phyloP scores from a whole-genome alignment of 2,113 vertebrate genomes.

The Lophochroa leadbeateri region DNA sequence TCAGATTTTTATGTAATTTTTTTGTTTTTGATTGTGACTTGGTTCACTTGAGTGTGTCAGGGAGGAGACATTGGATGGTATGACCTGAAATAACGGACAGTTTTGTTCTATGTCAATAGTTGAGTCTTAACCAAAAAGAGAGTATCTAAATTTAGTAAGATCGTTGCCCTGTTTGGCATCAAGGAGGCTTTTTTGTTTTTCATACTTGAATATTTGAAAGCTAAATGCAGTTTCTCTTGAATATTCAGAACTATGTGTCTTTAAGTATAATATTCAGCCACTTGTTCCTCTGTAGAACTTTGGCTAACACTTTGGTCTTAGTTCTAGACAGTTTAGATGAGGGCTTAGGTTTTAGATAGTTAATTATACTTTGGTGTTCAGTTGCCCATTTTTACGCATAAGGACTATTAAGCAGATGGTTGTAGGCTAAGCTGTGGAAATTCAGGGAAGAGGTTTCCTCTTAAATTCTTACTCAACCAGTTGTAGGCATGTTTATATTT shows the following conservation, averaged over 20 bases:
- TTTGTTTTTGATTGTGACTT: background rate
- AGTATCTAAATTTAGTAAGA: slow-evolving; percentile 60
- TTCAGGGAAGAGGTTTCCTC: slow-evolving; percentile 45
- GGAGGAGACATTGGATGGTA: background rate
- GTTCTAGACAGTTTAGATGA: slow-evolving; percentile 16
- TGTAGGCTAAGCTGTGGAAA: slow-evolving; percentile 27
- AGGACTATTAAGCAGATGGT: slow-evolving; percentile 32
- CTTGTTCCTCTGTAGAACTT: background rate
- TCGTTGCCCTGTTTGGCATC: background rate
- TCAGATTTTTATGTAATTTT: background rate
- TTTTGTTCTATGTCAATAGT: background rate
- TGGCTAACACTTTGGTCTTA: background rate
- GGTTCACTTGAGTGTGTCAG: background rate
- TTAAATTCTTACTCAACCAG: slow-evolving; percentile 50
- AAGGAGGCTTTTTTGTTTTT: slow-evolving; percentile 2
- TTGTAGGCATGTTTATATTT: slow-evolving; percentile 58
- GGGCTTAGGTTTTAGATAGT: slow-evolving; percentile 22
- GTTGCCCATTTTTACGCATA: slow-evolving; percentile 27
- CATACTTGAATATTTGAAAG: slow-evolving; percentile 24
- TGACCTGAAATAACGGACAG: background rate
- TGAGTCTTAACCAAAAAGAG: slow-evolving; percentile 50
- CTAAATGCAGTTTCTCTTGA: slow-evolving; percentile 52
- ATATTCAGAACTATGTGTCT: background rate
- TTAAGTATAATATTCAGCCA: background rate
- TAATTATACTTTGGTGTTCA: slow-evolving; percentile 29